Percentiles rank a stretch among this genome's conserved stretches.
These are phyloP conservation scores for Orthonevra nobilis DNA, from an alignment of 2,888 invertebrate genomes.

Conservation along the genomic window DNA sequence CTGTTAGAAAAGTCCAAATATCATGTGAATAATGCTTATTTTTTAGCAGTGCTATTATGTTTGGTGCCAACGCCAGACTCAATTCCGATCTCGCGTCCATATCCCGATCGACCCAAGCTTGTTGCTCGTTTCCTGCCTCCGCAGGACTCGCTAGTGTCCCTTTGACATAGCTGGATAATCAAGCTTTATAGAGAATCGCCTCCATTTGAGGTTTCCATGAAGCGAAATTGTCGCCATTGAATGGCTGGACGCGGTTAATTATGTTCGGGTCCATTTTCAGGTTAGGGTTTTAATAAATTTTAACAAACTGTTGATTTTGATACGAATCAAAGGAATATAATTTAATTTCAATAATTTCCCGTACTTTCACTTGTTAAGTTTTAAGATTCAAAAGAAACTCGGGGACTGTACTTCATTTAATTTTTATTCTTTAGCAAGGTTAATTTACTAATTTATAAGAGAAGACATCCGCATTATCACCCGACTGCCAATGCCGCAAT, in stretches of 20 bases:
- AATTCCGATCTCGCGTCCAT: constrained; percentile 27
- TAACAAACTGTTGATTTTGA: no score
- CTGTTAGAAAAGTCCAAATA: constrained; percentile 41
- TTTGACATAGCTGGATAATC: not conserved
- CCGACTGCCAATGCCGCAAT: no score
- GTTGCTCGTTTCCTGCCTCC: not conserved
- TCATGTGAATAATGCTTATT: constrained; percentile 33
- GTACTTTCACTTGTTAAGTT: no score
- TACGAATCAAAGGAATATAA: no score
- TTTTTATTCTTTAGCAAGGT: no score
- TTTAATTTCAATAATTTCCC: no score
- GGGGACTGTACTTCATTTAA: no score
- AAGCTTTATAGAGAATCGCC: constrained; percentile 17
- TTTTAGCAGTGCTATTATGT: constrained; percentile 23
- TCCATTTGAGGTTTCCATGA: constrained; percentile 35
- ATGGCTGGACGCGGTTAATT: not conserved
- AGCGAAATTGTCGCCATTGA: constrained; percentile 22
- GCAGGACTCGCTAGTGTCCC: not conserved
- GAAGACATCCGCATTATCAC: no score
- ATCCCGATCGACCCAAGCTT: constrained; percentile 28
- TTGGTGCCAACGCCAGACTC: constrained; percentile 30
- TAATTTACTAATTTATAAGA: no score
- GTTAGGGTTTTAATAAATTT: not conserved
- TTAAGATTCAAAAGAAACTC: no score
- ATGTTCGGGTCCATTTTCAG: not conserved